phyloP scores from a whole-genome alignment of 2,888 invertebrate species.

The Tinea pellionella region DNA sequence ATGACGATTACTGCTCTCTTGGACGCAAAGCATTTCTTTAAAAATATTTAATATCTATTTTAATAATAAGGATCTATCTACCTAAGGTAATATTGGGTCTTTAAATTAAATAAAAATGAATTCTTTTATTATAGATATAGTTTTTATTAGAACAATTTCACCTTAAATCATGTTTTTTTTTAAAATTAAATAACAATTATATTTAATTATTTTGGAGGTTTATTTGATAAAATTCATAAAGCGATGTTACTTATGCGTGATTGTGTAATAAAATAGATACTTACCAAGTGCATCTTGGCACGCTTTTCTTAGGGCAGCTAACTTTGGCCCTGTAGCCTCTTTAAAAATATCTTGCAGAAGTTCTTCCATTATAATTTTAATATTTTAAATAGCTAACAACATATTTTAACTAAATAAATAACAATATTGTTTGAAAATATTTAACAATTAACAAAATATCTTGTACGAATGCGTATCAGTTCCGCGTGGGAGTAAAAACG shows the following conservation, averaged over 20 bases:
- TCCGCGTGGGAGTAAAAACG: not conserved
- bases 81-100: too few relatives aligned
- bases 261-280: too few relatives aligned
- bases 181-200: not conserved
- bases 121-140: too few relatives aligned
- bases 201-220: not conserved
- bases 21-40: conserved; percentile 82
- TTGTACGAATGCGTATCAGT: not conserved
- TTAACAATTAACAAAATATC: not conserved
- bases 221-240: not conserved
- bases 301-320: conserved; percentile 79
- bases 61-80: too few relatives aligned
- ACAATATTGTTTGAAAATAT: not conserved
- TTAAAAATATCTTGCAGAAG: conserved; percentile 84
- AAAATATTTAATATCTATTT: not conserved
- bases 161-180: too few relatives aligned
- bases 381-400: not conserved
- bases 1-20: conserved; percentile 81
- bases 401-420: conserved; percentile 17
- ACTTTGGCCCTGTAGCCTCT: conserved; percentile 85
- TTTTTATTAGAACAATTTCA: too few relatives aligned
- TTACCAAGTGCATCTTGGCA: conserved; percentile 90
- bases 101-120: too few relatives aligned
- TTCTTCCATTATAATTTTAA: conserved; percentile 78
- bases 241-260: too few relatives aligned